Percentiles rank a stretch among this genome's conserved stretches.
phyloP scores from a whole-genome alignment of 2,113 vertebrate species.

The Rhabdomys dilectus region DNA sequence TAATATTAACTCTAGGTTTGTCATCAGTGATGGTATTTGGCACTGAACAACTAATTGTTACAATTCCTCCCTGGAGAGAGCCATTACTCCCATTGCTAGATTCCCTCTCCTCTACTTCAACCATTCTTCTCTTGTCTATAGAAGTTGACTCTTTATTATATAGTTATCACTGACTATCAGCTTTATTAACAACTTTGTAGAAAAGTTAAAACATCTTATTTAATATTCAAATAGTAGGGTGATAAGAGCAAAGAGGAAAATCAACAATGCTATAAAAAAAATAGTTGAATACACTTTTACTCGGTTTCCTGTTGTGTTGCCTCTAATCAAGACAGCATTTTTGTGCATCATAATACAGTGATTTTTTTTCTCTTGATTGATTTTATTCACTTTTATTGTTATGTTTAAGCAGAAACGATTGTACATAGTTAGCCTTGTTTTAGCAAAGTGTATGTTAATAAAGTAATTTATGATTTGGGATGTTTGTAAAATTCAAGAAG shows the following conservation, averaged over 20 bases:
- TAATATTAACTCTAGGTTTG: background rate
- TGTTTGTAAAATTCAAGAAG: background rate
- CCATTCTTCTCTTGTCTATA: background rate
- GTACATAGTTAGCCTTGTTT: background rate
- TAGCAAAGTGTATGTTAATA: background rate
- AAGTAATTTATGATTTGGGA: background rate
- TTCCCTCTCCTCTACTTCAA: background rate
- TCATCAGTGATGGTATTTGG: background rate
- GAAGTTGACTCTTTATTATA: background rate
- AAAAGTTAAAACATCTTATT: background rate
- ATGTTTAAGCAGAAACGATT: constrained; percentile 5
- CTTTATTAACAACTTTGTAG: background rate
- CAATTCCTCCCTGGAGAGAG: background rate
- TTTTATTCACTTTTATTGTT: background rate
- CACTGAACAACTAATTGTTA: background rate
- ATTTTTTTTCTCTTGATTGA: background rate
- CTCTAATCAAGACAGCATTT: background rate
- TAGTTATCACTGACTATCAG: background rate
- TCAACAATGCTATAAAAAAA: background rate
- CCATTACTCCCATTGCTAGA: too few species aligned
- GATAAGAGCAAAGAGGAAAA: background rate
- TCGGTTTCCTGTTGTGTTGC: background rate
- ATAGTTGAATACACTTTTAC: background rate
- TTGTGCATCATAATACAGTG: background rate
- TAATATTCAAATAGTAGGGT: background rate